Evolutionary conservation across 2,888 invertebrate genomes (phyloP).

Genomic region (Ernsta delagoae): DNA sequence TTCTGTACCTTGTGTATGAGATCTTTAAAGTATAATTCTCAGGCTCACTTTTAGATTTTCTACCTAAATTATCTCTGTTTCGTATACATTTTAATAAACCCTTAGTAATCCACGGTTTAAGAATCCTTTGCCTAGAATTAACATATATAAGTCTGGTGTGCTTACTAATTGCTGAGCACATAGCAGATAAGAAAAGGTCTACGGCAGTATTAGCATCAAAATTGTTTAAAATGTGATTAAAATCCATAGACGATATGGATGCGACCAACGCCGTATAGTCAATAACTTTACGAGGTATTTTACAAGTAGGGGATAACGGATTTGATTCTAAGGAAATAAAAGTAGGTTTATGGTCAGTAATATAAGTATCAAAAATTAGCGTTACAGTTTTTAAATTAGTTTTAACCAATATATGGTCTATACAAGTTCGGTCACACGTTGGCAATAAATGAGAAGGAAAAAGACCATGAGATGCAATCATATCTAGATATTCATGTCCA

Average conservation of each 20-base stretch:
- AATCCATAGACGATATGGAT: constrained; percentile 9
- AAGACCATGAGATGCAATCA: constrained; percentile 30
- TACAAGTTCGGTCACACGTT: constrained; percentile 29
- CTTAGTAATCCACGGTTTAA: constrained; percentile 37
- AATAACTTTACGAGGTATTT: background rate
- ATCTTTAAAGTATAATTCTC: constrained; percentile 24
- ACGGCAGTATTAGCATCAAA: constrained; percentile 7
- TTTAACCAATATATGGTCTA: constrained; percentile 34
- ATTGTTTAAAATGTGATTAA: background rate
- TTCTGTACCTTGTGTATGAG: constrained; percentile 33
- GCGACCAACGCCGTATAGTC: background rate
- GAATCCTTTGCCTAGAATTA: constrained; percentile 9
- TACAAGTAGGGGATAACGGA: background rate
- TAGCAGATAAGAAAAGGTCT: constrained; percentile 2
- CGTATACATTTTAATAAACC: constrained; percentile 34
- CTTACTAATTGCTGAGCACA: background rate
- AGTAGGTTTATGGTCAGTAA: constrained; percentile 33
- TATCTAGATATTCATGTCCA: constrained; percentile 22
- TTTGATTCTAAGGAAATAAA: constrained; percentile 9
- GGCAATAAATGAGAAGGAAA: constrained; percentile 22
- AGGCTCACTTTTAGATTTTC: constrained; percentile 30
- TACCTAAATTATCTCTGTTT: constrained; percentile 27
- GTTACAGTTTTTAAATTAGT: background rate
- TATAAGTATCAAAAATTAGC: constrained; percentile 26
- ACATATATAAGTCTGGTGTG: background rate